phyloP scores from a whole-genome alignment of 2,113 vertebrate species.

The Upupa epops region DNA sequence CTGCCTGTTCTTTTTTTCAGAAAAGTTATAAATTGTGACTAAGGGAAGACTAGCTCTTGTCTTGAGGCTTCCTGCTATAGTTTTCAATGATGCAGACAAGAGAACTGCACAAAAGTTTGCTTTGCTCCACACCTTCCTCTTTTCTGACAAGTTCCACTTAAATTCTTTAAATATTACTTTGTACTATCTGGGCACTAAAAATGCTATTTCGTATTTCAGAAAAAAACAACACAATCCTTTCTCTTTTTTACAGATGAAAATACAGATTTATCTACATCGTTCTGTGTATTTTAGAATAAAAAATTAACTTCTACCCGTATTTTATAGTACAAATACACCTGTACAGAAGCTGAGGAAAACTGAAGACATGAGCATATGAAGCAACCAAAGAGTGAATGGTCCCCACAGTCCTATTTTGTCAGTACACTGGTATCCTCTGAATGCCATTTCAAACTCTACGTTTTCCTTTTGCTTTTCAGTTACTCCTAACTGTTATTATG shows the following conservation, averaged over 20 bases:
- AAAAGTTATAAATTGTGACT: constrained; percentile 13
- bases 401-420: not conserved
- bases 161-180: not conserved
- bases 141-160: not conserved
- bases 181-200: not conserved
- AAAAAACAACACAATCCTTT: not conserved
- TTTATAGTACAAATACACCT: not conserved
- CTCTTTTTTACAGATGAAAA: not conserved
- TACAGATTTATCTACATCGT: not conserved
- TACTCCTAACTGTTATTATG: not conserved
- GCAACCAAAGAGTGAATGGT: not conserved
- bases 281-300: not conserved
- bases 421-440: not conserved
- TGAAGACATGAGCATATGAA: not conserved
- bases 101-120: not conserved
- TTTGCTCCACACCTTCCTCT: not conserved
- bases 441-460: not conserved
- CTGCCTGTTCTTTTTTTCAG: not conserved
- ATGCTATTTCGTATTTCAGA: not conserved
- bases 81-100: not conserved
- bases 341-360: not conserved
- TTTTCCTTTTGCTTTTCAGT: not conserved
- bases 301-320: not conserved
- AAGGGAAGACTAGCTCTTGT: not conserved
- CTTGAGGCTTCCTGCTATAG: not conserved